These are phyloP conservation scores for Cynocephalus volans DNA, from an alignment of 2,113 vertebrate species.

Conservation along the genomic window DNA sequence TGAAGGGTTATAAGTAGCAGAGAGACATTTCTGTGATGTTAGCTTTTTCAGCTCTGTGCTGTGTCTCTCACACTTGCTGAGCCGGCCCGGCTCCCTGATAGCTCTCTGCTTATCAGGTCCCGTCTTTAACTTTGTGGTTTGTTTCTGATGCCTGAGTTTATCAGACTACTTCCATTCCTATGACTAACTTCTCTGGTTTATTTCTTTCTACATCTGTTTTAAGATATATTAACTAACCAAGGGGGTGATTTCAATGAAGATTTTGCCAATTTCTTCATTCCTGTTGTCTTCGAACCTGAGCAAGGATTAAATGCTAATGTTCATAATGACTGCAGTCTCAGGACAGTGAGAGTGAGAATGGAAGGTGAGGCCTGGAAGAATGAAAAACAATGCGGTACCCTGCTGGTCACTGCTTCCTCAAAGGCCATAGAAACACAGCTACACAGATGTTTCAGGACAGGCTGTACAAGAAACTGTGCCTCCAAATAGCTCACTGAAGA, in stretches of 20 bases:
- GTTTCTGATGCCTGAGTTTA: slow-evolving; percentile 1
- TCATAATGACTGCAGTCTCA: background rate
- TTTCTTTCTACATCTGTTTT: slow-evolving; percentile 12
- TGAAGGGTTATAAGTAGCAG: background rate
- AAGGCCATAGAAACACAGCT: background rate
- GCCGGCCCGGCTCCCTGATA: background rate
- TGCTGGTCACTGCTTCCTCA: background rate
- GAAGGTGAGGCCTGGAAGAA: background rate
- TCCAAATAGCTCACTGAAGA: background rate
- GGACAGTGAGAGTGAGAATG: background rate
- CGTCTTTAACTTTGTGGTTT: background rate
- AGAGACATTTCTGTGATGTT: background rate
- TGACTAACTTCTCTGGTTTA: background rate
- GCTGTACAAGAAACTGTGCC: background rate
- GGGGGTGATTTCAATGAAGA: background rate
- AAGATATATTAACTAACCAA: background rate
- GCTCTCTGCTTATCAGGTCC: background rate
- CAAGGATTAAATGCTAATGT: background rate
- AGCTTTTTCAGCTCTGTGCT: background rate
- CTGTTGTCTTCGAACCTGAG: background rate
- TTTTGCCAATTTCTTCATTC: background rate
- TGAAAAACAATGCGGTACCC: background rate
- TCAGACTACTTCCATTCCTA: background rate
- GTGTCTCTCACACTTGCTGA: background rate
- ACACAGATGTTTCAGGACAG: background rate